Evolutionary conservation across 1,140 invertebrate genomes (phyloP).

Genomic region (Caligus rogercresseyi): DNA sequence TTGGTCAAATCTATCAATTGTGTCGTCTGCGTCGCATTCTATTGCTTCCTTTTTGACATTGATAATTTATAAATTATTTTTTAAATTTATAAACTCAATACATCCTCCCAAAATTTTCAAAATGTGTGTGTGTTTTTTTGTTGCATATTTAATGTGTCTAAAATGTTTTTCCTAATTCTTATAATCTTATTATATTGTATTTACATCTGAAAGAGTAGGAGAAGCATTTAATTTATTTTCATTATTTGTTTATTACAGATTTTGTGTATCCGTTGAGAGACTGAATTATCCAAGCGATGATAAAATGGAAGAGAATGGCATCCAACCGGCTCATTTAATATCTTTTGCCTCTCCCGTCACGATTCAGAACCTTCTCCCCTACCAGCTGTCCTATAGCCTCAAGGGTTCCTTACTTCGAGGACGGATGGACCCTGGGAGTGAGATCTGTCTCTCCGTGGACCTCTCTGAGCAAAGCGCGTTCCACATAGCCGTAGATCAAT

Average conservation of each 20-base stretch:
- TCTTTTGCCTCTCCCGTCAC: conserved; percentile 61
- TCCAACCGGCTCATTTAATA: conserved; percentile 64
- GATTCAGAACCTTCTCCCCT: conserved; percentile 43
- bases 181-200: too few relatives aligned
- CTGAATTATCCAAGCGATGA: conserved; percentile 58
- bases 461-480: conserved; percentile 23
- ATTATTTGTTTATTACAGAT: conserved; percentile 34
- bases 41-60: too few relatives aligned
- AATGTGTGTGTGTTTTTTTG: too few relatives aligned
- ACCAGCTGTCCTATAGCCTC: conserved; percentile 41
- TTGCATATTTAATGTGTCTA: too few relatives aligned
- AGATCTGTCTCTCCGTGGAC: conserved; percentile 24
- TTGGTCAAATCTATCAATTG: too few relatives aligned
- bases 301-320: conserved; percentile 22
- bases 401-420: conserved; percentile 29
- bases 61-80: too few relatives aligned
- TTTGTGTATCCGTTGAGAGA: conserved; percentile 54
- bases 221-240: too few relatives aligned
- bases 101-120: too few relatives aligned
- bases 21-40: too few relatives aligned
- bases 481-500: conserved; percentile 22
- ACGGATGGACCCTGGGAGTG: conserved; percentile 43
- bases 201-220: too few relatives aligned
- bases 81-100: too few relatives aligned
- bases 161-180: too few relatives aligned